Percentiles rank a stretch among this genome's conserved stretches.
These are phyloP conservation scores for Chrysomela aeneicollis DNA, from an alignment of 2,888 invertebrate genomes.

Conservation along the genomic window DNA sequence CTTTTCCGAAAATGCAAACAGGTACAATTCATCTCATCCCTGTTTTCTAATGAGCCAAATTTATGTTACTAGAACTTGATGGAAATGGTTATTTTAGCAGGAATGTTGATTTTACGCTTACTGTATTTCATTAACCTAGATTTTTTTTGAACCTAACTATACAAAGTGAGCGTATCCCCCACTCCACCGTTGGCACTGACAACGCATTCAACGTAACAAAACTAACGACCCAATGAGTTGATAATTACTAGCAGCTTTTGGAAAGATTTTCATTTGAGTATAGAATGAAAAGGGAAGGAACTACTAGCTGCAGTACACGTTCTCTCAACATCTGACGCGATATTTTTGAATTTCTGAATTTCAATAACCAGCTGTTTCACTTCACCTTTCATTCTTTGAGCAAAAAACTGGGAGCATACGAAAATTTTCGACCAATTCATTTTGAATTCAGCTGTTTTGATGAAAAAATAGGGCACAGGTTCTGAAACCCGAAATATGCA, in stretches of 20 bases:
- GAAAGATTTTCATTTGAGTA: background rate
- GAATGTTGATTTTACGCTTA: slow-evolving; percentile 29
- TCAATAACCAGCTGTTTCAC: no score
- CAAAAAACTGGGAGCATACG: background rate
- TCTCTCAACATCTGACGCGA: background rate
- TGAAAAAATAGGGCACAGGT: background rate
- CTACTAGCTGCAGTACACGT: no score
- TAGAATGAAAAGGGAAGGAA: background rate
- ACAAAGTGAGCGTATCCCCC: slow-evolving; percentile 54
- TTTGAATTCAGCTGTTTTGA: background rate
- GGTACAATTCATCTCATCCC: no score
- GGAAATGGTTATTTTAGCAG: background rate
- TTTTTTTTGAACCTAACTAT: slow-evolving; percentile 53
- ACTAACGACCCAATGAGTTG: background rate
- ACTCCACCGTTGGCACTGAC: slow-evolving; percentile 52
- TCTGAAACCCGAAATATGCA: slow-evolving; percentile 22
- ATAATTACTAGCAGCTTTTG: background rate
- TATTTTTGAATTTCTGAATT: background rate
- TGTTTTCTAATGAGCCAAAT: no score
- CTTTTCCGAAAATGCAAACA: no score
- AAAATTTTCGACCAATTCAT: background rate
- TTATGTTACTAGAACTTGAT: no score
- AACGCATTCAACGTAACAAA: slow-evolving; percentile 13
- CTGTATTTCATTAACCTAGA: slow-evolving; percentile 44
- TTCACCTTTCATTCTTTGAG: background rate